Conservation (phyloP, 2,113 vertebrate genomes). For the Forbesichthys agassizii region DNA sequence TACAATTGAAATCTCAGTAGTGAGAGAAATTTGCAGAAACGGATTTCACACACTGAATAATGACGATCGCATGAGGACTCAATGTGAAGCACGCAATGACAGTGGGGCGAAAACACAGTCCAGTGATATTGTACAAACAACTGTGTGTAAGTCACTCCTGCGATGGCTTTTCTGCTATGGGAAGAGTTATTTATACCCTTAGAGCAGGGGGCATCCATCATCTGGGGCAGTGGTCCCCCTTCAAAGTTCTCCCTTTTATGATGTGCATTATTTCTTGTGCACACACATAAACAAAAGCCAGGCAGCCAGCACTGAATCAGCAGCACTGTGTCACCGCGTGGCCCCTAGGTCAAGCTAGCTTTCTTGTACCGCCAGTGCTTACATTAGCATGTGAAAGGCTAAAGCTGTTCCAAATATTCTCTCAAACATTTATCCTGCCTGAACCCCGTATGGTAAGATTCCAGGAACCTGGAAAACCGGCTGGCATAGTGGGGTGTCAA, state of each 20-base stretch:
- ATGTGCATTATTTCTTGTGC: slow-evolving; percentile 87
- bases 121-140: slow-evolving; percentile 68
- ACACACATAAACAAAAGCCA: slow-evolving; percentile 84
- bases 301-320: slow-evolving; percentile 83
- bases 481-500: slow-evolving; percentile 19
- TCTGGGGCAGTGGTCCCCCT: slow-evolving; percentile 76
- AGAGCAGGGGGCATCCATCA: slow-evolving; percentile 75
- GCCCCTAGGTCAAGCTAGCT: slow-evolving; percentile 81
- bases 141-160: slow-evolving; percentile 66
- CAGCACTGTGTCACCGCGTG: slow-evolving; percentile 81
- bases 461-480: slow-evolving; percentile 44
- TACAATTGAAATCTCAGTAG: background rate
- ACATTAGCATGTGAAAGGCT: slow-evolving; percentile 78
- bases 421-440: slow-evolving; percentile 72
- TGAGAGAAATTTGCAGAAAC: background rate
- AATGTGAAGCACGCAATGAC: slow-evolving; percentile 29
- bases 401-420: slow-evolving; percentile 79
- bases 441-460: slow-evolving; percentile 57
- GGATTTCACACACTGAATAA: too few species aligned
- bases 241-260: slow-evolving; percentile 81
- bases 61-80: background rate
- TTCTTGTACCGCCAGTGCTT: slow-evolving; percentile 82
- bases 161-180: slow-evolving; percentile 66
- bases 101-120: slow-evolving; percentile 53
- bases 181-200: slow-evolving; percentile 73